A percentile compares a stretch with the other conserved stretches of the same genome.
Conservation (phyloP, 2,888 invertebrate species). For the Andrena dorsata region DNA sequence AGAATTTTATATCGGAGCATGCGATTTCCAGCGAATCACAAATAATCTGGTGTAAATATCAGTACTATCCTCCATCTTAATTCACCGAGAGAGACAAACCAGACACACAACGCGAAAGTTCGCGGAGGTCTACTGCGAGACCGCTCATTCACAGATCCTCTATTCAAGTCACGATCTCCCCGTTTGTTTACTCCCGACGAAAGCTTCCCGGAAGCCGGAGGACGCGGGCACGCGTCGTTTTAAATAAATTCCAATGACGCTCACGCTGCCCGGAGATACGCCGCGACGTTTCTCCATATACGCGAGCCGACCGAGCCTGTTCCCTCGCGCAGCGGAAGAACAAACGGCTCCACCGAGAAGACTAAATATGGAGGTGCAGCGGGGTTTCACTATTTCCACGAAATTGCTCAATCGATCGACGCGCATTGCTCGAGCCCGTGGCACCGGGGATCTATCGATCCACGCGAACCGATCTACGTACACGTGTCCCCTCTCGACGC, state of each 20-base stretch:
- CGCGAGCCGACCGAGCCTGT: constrained; percentile 34
- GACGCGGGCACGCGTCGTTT: constrained; percentile 12
- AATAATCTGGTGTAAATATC: background rate
- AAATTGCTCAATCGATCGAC: constrained; percentile 58
- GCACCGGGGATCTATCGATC: constrained; percentile 8
- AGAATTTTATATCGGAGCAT: too few relatives aligned
- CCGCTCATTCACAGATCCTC: background rate
- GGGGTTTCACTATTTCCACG: constrained; percentile 60
- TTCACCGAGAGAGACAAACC: background rate
- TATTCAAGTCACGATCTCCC: constrained; percentile 12
- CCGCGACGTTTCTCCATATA: constrained; percentile 30
- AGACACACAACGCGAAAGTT: background rate
- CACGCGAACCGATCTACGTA: background rate
- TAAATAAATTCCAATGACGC: constrained; percentile 44
- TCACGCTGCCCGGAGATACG: constrained; percentile 9
- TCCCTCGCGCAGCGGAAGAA: constrained; percentile 48
- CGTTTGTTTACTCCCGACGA: background rate
- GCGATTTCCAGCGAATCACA: background rate
- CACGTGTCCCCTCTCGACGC: background rate
- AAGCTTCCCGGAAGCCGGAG: constrained; percentile 34
- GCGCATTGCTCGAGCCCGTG: background rate
- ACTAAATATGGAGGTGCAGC: constrained; percentile 47
- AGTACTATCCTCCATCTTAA: background rate
- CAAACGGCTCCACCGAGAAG: constrained; percentile 33
- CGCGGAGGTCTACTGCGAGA: background rate